Evolutionary conservation across 35 echinoderm and acorn worm genomes (phyloP), one percentile per base, ranked within the genome.

Genomic region (Ophiothrix spiculata): DNA sequence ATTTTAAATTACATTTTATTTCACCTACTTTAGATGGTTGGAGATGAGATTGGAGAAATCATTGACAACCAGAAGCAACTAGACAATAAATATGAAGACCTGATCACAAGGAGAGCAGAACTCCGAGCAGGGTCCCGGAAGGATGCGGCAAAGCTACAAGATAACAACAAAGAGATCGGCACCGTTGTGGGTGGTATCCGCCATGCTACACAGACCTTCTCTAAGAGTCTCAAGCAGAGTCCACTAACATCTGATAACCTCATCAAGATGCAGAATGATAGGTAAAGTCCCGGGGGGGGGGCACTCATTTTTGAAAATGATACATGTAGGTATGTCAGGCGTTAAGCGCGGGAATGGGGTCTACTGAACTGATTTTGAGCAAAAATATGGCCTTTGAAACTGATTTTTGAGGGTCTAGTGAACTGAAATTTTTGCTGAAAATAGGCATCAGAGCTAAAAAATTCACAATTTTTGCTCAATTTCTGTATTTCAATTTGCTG

Each of bases 11-110:
- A n/a, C n/a, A n/a, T n/a, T n/a, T n/a, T n/a, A n/a, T n/a, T n/a
- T n/a, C n/a, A n/a, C n/a, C n/a, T n/a, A n/a, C n/a, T n/a, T n/a
- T n/a, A 99, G 96, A 94, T 99, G 77, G 96, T 99, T 64, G 96
- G 96, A 87, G 96, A 99, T 79, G 96, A 99, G 77, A 99, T 99
- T 46, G 83, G 86, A 21, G 88, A 94, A 63, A 99, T 99, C 37
- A 80, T 99, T 19, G 86, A 99, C 77, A 94, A 82, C 56, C 96
- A 99, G 63, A 89, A 89, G 28, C 83, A 99, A 25, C 86, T 99
- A 39, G 96, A 94, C 74, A 91, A 78, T 33, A 87, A 86, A 36
- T 99, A 94, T 77, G 96, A 99, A 76, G 83, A 89, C 19, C 87
- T 99, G 35, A 91, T 99, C 23, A 31, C 82, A n/a, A 94, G 92